Evolutionary conservation across 2,888 invertebrate species (phyloP).

Genomic region (Gibbula magus): DNA sequence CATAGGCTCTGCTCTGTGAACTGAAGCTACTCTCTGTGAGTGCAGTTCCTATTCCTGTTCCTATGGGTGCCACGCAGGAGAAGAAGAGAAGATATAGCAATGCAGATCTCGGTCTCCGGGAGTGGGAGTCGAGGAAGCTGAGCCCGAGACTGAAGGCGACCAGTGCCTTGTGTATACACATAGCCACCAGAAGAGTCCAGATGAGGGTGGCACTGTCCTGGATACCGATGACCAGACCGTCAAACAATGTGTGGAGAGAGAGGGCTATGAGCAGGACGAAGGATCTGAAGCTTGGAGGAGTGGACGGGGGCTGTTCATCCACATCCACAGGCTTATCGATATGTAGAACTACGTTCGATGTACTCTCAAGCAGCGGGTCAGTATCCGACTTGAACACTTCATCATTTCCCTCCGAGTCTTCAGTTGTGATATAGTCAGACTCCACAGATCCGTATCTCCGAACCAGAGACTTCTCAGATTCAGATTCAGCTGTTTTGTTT

Average conservation of each 20-base stretch:
- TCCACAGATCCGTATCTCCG: conserved; percentile 1
- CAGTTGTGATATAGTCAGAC: background rate
- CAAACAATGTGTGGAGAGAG: conserved; percentile 79
- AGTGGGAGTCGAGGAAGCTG: conserved; percentile 28
- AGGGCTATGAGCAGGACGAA: conserved; percentile 77
- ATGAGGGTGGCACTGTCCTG: conserved; percentile 65
- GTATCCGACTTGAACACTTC: background rate
- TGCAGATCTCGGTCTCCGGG: background rate
- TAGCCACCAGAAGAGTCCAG: conserved; percentile 74
- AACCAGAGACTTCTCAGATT: background rate
- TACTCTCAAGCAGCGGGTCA: background rate
- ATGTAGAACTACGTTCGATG: too few species aligned
- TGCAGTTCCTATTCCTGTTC: conserved; percentile 29
- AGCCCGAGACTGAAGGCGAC: conserved; percentile 78
- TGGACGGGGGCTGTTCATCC: background rate
- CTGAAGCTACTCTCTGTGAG: conserved; percentile 19
- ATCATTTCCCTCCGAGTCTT: background rate
- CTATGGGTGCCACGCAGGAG: conserved; percentile 30
- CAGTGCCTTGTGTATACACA: conserved; percentile 78
- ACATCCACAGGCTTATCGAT: background rate
- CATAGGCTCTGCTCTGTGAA: conserved; percentile 29
- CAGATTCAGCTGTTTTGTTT: background rate
- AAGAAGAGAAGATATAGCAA: conserved; percentile 23
- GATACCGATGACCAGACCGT: conserved; percentile 78
- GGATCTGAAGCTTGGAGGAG: conserved; percentile 63